Percentiles rank a stretch among this genome's conserved stretches.
Conservation (phyloP, 2,888 invertebrate genomes). For the Stegophylla sp. region DNA sequence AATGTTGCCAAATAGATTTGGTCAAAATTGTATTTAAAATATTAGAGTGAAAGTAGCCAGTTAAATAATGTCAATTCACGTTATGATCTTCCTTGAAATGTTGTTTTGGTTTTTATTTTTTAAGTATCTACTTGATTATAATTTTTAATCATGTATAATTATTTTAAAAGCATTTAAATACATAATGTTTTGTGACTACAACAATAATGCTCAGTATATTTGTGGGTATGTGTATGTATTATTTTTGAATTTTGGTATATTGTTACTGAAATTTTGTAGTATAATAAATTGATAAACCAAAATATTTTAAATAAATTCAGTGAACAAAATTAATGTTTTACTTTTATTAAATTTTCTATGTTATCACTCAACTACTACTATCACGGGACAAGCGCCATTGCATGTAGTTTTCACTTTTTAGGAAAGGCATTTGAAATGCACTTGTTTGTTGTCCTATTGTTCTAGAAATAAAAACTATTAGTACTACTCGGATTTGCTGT, state of each 20-base stretch:
- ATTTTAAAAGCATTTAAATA: neutral
- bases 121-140: conserved; percentile 39
- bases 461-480: no score
- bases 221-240: conserved; percentile 44
- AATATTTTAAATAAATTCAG: conserved; percentile 31
- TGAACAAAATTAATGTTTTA: conserved; percentile 6
- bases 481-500: no score
- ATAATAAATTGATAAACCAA: conserved; percentile 17
- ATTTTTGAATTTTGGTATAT: conserved; percentile 23
- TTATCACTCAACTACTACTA: no score
- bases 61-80: conserved; percentile 50
- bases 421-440: no score
- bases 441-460: no score
- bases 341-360: no score
- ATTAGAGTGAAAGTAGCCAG: conserved; percentile 42
- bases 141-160: conserved; percentile 34
- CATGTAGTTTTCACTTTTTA: no score
- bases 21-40: conserved; percentile 41
- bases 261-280: conserved; percentile 30
- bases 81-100: conserved; percentile 51
- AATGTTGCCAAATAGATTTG: conserved; percentile 33
- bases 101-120: conserved; percentile 49
- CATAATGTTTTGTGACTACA: conserved; percentile 27
- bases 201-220: conserved; percentile 44
- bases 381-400: no score